Evolutionary conservation across 2,113 vertebrate species (phyloP).

Genomic region (Ochotona princeps): DNA sequence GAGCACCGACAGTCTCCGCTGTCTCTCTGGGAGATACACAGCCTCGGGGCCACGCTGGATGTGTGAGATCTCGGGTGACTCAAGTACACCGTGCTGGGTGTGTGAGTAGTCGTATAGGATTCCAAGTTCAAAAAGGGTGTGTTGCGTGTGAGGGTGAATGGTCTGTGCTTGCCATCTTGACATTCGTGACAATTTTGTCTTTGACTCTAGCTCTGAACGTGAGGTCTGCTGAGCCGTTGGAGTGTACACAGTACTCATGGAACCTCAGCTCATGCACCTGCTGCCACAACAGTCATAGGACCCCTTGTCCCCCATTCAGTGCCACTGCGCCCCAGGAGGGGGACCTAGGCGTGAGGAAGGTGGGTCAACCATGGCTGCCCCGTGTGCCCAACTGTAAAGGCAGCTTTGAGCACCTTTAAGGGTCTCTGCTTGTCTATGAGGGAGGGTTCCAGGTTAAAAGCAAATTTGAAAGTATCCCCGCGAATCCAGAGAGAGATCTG

Average conservation of each 20-base stretch:
- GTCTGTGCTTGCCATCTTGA: background rate
- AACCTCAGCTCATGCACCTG: background rate
- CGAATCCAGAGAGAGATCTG: background rate
- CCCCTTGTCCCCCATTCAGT: background rate
- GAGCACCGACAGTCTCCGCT: background rate
- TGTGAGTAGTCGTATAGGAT: background rate
- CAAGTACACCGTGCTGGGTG: background rate
- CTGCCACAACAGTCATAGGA: background rate
- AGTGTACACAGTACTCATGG: background rate
- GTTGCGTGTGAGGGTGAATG: background rate
- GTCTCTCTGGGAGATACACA: background rate
- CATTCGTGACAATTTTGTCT: background rate
- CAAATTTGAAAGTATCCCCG: background rate
- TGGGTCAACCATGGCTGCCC: background rate
- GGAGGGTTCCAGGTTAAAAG: background rate
- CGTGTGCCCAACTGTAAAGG: background rate
- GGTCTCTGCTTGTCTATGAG: background rate
- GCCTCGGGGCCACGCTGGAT: background rate
- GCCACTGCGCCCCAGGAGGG: background rate
- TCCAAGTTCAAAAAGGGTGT: background rate
- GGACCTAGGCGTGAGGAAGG: background rate
- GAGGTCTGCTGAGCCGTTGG: background rate
- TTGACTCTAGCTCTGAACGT: background rate
- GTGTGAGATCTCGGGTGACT: background rate
- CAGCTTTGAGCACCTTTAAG: background rate